These are phyloP conservation scores for Micrastur ruficollis DNA, from an alignment of 2,797 vertebrate species.

Conservation along the genomic window DNA sequence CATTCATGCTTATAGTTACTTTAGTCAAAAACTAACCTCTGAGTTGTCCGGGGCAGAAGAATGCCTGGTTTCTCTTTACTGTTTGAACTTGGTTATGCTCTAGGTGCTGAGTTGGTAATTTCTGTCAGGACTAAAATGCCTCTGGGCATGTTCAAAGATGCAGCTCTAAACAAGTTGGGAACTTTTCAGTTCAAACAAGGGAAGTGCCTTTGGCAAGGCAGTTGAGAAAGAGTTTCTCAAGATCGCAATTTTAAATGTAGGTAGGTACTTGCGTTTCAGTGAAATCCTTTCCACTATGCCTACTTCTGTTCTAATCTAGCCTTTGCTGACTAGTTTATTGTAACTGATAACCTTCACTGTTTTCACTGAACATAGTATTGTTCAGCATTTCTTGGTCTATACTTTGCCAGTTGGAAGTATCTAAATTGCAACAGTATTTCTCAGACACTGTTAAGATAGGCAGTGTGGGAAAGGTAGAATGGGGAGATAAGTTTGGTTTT, in stretches of 20 bases:
- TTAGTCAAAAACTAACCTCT: neutral
- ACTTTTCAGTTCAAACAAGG: neutral
- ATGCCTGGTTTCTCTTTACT: neutral
- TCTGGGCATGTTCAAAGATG: neutral
- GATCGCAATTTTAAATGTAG: neutral
- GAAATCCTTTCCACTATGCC: neutral
- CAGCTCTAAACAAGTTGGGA: neutral
- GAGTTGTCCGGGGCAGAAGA: neutral
- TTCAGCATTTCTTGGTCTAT: neutral
- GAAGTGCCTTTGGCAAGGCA: neutral
- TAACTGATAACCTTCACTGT: neutral
- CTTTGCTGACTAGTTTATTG: neutral
- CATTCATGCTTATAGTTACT: neutral
- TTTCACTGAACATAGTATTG: neutral
- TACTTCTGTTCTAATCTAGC: neutral
- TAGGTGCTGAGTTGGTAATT: neutral
- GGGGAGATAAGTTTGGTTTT: neutral
- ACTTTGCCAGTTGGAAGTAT: neutral
- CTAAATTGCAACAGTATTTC: neutral
- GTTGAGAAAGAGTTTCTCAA: conserved; percentile 12
- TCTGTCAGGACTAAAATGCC: neutral
- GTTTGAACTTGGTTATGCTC: neutral
- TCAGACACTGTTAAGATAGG: neutral
- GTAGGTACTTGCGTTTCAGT: neutral
- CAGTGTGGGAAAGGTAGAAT: neutral